These are phyloP conservation scores for Parazoanthus atlanticus DNA, from an alignment of 92 coral and sea anemone species.

Conservation along the genomic window DNA sequence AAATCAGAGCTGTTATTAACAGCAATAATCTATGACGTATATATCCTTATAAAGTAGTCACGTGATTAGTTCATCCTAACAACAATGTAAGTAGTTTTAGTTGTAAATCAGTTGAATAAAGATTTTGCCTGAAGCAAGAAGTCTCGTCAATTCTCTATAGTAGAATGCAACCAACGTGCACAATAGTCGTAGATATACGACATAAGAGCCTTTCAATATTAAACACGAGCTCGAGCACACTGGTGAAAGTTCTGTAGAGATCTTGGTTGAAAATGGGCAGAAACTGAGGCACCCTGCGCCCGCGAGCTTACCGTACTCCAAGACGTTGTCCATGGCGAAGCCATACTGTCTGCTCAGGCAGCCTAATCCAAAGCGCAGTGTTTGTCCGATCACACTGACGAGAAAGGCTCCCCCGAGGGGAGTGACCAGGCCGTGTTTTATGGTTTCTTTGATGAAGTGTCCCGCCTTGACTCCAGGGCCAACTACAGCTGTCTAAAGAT, in stretches of 20 bases:
- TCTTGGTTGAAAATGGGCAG: neutral
- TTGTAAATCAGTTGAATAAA: too few relatives aligned
- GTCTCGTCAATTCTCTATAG: too few relatives aligned
- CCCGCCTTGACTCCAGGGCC: slow-evolving; percentile 46
- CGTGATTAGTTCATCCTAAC: too few relatives aligned
- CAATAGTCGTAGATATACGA: too few relatives aligned
- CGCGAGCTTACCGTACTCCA: slow-evolving; percentile 33
- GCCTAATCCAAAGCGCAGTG: slow-evolving; percentile 37
- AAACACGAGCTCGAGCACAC: neutral
- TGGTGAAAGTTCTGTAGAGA: too few relatives aligned
- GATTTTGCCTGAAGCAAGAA: too few relatives aligned
- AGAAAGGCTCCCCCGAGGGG: slow-evolving; percentile 18
- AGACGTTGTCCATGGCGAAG: slow-evolving; percentile 43
- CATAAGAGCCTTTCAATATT: too few relatives aligned
- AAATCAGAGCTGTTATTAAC: too few relatives aligned
- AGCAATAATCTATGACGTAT: too few relatives aligned
- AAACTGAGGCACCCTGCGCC: neutral
- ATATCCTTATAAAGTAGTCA: too few relatives aligned
- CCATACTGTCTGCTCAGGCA: slow-evolving; percentile 43
- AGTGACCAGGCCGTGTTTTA: slow-evolving; percentile 27
- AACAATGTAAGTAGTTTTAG: too few relatives aligned
- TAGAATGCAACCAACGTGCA: too few relatives aligned
- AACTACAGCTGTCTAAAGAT: slow-evolving; percentile 28
- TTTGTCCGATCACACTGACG: slow-evolving; percentile 30
- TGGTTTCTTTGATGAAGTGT: slow-evolving; percentile 35